Base-by-base conservation (phyloP, 92 coral and sea anemone species). In the Nematostella vectensis region DNA sequence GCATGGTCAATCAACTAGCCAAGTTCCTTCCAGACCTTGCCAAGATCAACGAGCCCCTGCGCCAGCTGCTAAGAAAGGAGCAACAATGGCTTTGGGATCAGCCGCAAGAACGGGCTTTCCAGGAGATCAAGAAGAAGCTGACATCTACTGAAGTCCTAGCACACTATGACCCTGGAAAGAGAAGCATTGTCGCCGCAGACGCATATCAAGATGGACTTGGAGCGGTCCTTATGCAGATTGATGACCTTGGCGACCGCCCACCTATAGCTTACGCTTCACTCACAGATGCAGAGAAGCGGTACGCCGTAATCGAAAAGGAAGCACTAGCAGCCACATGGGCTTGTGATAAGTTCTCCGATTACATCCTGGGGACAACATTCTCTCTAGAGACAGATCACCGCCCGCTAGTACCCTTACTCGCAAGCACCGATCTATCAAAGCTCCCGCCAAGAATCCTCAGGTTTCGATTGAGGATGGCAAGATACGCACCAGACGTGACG, bases 281-380 rank as follows among this genome's bases (percentile, higher is more conserved):
- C 24, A 30, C 12, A n/a, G 77, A 52, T 22, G 47, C 76, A 0
- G 71, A 76, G 56, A 61, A 75, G 42, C 57, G 59, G 26, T 63
- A 62, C 19, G 65, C 79, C 2, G 71, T 63, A 42, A 72, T 63
- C 8, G 78, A 71, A 44, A 63, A 52, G 47, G 78, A 71, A 33
- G 72, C 78, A 11, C 27, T 63, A 19, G 78, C 72, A 20, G 72
- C 71, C 1, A 53, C 64, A n/a, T 71, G 78, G 71, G 75, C 70
- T 6, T 64, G 72, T 30, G 72, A 72, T 48, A 54, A 48, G 44
- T 73, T 73, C 55, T 24, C 30, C 22, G 74, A 31, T 1, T 65
- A 55, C 28, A 18, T 74, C 26, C 51, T 59, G 4, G 77, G 72
- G 18, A 30, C 57, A 3, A 13, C 29, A 31, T 55, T 55, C 42